Base-by-base conservation (phyloP, 2,797 vertebrate genomes). In the Urocyon cinereoargenteus region DNA sequence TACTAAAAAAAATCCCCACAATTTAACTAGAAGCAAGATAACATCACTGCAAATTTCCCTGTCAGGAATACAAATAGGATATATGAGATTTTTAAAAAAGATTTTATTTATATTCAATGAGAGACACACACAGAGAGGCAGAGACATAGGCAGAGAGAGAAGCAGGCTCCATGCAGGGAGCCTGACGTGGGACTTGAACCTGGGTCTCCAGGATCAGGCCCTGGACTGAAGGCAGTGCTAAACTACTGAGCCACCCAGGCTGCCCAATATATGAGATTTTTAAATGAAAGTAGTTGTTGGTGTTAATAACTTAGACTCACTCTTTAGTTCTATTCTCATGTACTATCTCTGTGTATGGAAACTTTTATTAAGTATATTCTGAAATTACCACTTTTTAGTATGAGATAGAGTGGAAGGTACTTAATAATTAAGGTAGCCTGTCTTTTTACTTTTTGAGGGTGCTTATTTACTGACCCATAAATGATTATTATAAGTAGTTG, bases 11-110 rank as follows among this genome's bases (percentile, higher is more conserved):
- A 7, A 28, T 78, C 72, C 6, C 36, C 21, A 45, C 18, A 86
- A 73, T 15, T 64, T 97, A 89, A 68, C 24, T 55, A 92, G 51
- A 34, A 95, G 51, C 5, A 95, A 86, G 85, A 84, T 68, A 83
- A 73, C 12, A 73, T 55, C 34, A 79, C n/a, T 53, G 36, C 49
- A 72, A 75, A 81, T 79, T 57, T 51, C 21, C 14, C 22, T n/a
- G 31, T 7, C 0, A 61, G 86, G 22, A 86, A 90, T 84, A n/a
- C 75, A 84, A 55, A 87, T 22, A 34, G n/a, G 45, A 82, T 64
- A 66, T 15, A 70, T 1, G 40, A 96, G 4, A 12, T 45, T 45
- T 45, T 45, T 7, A 7, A 45, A 45, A 45, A 45, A 45, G 40
- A 45, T 45, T 45, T 45, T 45, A 45, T 45, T 45, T 45, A 45